These are phyloP conservation scores for Pogona vitticeps DNA, from an alignment of 2,113 vertebrate genomes.

Conservation along the genomic window DNA sequence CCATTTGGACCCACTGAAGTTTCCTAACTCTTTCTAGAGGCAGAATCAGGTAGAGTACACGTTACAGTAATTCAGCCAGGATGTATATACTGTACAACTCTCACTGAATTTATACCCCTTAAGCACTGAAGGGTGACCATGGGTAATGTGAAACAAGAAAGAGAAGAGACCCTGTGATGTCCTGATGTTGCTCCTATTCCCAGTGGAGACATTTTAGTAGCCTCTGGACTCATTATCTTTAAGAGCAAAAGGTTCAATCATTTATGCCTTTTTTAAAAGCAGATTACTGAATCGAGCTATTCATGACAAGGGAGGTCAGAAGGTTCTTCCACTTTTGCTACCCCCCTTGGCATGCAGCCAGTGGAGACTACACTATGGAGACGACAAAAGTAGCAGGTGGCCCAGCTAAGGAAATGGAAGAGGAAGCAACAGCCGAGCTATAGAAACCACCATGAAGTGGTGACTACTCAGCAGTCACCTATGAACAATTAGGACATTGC, in stretches of 20 bases:
- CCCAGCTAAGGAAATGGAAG: background rate
- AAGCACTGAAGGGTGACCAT: too few species aligned
- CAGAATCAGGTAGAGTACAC: too few species aligned
- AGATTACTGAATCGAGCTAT: background rate
- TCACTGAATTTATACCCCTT: too few species aligned
- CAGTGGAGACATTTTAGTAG: background rate
- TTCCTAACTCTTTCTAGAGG: too few species aligned
- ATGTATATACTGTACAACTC: too few species aligned
- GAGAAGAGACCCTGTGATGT: background rate
- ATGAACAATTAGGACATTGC: too few species aligned
- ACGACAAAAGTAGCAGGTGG: background rate
- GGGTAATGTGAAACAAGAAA: too few species aligned
- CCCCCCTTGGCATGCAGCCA: background rate
- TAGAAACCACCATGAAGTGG: too few species aligned
- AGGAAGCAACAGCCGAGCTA: background rate
- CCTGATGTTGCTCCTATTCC: background rate
- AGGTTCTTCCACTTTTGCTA: background rate
- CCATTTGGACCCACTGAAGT: too few species aligned
- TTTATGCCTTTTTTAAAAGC: background rate
- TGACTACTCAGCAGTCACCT: too few species aligned
- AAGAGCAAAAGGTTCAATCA: background rate
- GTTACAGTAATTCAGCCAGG: too few species aligned
- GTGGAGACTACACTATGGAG: background rate
- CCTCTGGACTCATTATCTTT: background rate
- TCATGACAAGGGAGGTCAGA: too few species aligned